Evolutionary conservation across 2,113 vertebrate species (phyloP).

Genomic region (Actinemys pallida): DNA sequence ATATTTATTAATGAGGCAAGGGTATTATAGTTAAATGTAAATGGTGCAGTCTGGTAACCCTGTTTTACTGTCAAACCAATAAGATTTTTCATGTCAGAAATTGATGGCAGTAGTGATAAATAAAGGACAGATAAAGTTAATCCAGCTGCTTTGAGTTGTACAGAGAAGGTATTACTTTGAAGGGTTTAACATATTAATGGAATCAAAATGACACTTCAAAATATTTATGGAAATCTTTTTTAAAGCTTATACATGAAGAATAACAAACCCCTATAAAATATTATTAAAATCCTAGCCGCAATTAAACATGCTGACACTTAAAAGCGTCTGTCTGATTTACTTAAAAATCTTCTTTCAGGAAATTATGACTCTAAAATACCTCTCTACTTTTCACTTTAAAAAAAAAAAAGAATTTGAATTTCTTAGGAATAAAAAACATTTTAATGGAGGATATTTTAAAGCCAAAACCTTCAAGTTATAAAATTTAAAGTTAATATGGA

Average conservation of each 20-base stretch:
- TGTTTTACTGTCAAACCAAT: slow-evolving; percentile 57
- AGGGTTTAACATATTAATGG: slow-evolving; percentile 72
- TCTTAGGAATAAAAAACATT: slow-evolving; percentile 14
- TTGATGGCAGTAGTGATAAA: slow-evolving; percentile 65
- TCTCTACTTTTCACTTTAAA: background rate
- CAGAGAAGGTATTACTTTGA: slow-evolving; percentile 72
- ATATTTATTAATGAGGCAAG: slow-evolving; percentile 35
- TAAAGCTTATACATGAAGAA: slow-evolving; percentile 63
- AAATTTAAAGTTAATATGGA: background rate
- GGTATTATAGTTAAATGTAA: slow-evolving; percentile 62
- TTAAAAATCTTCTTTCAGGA: slow-evolving; percentile 45
- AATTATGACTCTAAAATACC: slow-evolving; percentile 46
- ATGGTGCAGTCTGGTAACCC: slow-evolving; percentile 63
- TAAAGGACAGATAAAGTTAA: slow-evolving; percentile 71
- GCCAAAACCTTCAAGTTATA: background rate
- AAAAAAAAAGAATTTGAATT: slow-evolving; percentile 16
- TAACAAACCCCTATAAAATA: slow-evolving; percentile 66
- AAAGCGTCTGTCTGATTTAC: slow-evolving; percentile 65
- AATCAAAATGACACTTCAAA: slow-evolving; percentile 62
- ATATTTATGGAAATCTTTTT: slow-evolving; percentile 70
- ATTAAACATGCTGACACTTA: slow-evolving; percentile 70
- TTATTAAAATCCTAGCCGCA: slow-evolving; percentile 63
- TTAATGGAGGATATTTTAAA: background rate
- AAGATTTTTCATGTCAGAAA: slow-evolving; percentile 61
- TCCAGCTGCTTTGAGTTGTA: slow-evolving; percentile 60